Conservation (phyloP, 2,113 vertebrate species). For the Pontoporia blainvillei region DNA sequence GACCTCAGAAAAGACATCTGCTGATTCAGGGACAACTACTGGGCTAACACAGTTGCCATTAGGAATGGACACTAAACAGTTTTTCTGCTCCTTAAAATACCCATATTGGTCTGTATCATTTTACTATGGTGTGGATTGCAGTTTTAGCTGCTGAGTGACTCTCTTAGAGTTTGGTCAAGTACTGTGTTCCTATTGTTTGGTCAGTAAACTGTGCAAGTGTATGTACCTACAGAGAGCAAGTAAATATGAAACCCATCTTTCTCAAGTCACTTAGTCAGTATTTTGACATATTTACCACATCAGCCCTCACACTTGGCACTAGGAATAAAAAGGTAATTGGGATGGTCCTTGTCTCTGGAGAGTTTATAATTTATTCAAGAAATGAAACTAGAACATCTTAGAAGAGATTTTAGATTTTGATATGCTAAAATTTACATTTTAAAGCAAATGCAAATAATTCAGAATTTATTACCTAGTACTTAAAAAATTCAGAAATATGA, state of each 20-base stretch:
- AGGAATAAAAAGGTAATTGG: not conserved
- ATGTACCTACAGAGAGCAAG: not conserved
- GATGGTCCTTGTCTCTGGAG: not conserved
- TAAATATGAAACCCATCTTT: not conserved
- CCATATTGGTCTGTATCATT: not conserved
- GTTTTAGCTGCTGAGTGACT: not conserved
- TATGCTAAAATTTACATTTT: not conserved
- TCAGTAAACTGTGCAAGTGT: not conserved
- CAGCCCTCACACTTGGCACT: not conserved
- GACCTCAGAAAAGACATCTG: not conserved
- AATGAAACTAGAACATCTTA: not conserved
- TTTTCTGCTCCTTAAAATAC: not conserved
- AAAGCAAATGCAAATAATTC: not conserved
- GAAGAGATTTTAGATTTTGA: not conserved
- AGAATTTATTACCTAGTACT: not conserved
- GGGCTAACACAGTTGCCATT: not conserved
- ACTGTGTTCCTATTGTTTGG: not conserved
- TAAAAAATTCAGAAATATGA: not conserved
- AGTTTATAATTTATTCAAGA: not conserved
- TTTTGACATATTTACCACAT: not conserved
- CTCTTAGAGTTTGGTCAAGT: not conserved
- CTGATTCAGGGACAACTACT: not conserved
- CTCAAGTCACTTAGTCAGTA: not conserved
- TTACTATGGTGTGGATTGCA: not conserved
- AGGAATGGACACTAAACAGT: not conserved